Evolutionary conservation across 2,797 vertebrate genomes (phyloP).

Genomic region (Siniperca undulata): DNA sequence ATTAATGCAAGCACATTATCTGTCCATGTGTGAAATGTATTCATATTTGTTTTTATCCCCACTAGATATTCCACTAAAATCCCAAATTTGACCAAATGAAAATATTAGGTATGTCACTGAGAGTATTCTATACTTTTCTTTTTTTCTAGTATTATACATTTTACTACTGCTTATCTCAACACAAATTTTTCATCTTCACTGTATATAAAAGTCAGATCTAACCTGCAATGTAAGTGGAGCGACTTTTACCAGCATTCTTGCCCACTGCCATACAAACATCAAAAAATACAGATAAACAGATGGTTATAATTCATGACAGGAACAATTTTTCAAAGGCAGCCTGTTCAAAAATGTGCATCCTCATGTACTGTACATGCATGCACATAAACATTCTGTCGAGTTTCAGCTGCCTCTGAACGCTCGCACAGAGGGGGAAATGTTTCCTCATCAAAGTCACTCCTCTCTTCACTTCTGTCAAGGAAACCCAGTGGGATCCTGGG

Average conservation of each 20-base stretch:
- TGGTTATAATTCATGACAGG: slow-evolving; percentile 54
- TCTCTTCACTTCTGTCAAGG: slow-evolving; percentile 67
- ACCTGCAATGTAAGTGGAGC: neutral
- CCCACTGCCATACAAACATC: slow-evolving; percentile 17
- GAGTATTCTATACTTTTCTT: neutral
- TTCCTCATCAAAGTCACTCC: slow-evolving; percentile 76
- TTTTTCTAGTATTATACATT: neutral
- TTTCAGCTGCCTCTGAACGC: slow-evolving; percentile 40
- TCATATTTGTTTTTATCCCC: neutral
- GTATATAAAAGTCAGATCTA: neutral
- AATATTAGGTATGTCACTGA: neutral
- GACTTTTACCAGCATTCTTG: slow-evolving; percentile 27
- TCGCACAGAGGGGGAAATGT: slow-evolving; percentile 43
- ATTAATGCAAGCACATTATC: too few relatives aligned
- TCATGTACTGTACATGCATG: slow-evolving; percentile 7
- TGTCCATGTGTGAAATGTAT: neutral
- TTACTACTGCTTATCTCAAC: neutral
- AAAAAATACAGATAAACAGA: slow-evolving; percentile 54
- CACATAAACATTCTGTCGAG: slow-evolving; percentile 29
- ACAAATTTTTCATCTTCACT: neutral
- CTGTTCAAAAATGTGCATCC: slow-evolving; percentile 41
- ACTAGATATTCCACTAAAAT: neutral
- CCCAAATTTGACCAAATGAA: neutral
- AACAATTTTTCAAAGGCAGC: slow-evolving; percentile 44
- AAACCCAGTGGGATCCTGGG: slow-evolving; percentile 73